Conservation (phyloP, 2,888 invertebrate species). For the Eucera pruinosa region DNA sequence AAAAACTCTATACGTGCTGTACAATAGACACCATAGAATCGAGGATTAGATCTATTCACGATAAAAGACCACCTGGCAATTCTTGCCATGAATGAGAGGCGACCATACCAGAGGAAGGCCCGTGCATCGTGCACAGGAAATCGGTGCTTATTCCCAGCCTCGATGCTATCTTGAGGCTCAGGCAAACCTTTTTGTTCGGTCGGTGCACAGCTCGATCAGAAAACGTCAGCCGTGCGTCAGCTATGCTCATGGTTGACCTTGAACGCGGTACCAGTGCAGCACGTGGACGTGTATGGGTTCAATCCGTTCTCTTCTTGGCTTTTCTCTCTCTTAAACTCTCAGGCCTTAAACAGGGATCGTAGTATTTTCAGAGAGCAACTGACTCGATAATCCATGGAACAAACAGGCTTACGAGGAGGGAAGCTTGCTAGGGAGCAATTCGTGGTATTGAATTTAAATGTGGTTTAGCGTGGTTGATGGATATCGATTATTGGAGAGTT, state of each 20-base stretch:
- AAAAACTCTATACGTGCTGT: no score
- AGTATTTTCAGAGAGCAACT: conserved; percentile 32
- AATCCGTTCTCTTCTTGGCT: background rate
- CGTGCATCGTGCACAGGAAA: conserved; percentile 52
- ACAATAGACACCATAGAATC: background rate
- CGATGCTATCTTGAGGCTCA: conserved; percentile 52
- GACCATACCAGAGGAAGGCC: conserved; percentile 20
- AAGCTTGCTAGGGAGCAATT: background rate
- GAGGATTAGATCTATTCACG: background rate
- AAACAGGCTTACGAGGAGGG: background rate
- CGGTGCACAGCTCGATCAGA: conserved; percentile 44
- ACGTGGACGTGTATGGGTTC: conserved; percentile 35
- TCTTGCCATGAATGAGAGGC: conserved; percentile 55
- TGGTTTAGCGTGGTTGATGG: background rate
- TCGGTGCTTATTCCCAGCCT: conserved; percentile 59
- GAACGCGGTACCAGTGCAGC: conserved; percentile 49
- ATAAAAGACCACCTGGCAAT: conserved; percentile 38
- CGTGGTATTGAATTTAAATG: background rate
- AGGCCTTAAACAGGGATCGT: conserved; percentile 40
- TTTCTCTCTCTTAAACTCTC: background rate
- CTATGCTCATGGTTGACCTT: conserved; percentile 45
- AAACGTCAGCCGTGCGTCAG: conserved; percentile 55
- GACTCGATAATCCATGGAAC: conserved; percentile 5
- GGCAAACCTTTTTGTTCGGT: conserved; percentile 39
- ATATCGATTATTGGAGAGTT: background rate